Base-by-base conservation (phyloP, 2,797 vertebrate species). In the Neosilurus mollespiculum region DNA sequence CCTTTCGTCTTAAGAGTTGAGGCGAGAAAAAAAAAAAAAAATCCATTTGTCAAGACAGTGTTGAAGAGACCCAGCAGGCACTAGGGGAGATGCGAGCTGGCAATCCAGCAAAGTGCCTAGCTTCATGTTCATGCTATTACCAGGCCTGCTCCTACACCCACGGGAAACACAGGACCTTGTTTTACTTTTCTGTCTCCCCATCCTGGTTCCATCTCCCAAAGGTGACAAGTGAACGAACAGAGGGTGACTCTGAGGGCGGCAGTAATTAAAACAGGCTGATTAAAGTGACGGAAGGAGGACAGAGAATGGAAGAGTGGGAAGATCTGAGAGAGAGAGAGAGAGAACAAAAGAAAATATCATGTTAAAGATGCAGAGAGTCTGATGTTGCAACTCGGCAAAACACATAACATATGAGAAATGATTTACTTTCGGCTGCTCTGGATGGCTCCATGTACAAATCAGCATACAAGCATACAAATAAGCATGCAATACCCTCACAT, bases 211-310 rank as follows among this genome's bases (percentile, higher is more conserved):
- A 78, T 83, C 75, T 92, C 90, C 91, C 90, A 85, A 84, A 87
- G 89, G 90, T 90, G 91, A 90, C 88, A 89, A 84, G 66, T 54
- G 85, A 88, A 86, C 16, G 87, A 88, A 87, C 80, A 1, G 56
- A 80, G 89, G 90, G 87, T 79, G 87, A 89, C 86, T 30, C 77
- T 84, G 86, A 89, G 90, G 89, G 89, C 81, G 81, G 87, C 86
- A 83, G 89, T 92, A 93, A 93, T 93, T 94, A 94, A 93, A 93
- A 90, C 53, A 85, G 82, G 85, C 87, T 92, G 90, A 93, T 93
- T 91, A 91, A 91, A 93, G 84, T 93, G 93, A 93, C 84, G 85
- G 91, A 94, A 93, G 67, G 90, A 90, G 91, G 88, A 89, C 91
- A 85, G 82, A 80, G 78, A 81, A 84, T 70, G 87, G 90, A 86